Conservation (phyloP, 2,113 vertebrate genomes). For the Thunnus thynnus region DNA sequence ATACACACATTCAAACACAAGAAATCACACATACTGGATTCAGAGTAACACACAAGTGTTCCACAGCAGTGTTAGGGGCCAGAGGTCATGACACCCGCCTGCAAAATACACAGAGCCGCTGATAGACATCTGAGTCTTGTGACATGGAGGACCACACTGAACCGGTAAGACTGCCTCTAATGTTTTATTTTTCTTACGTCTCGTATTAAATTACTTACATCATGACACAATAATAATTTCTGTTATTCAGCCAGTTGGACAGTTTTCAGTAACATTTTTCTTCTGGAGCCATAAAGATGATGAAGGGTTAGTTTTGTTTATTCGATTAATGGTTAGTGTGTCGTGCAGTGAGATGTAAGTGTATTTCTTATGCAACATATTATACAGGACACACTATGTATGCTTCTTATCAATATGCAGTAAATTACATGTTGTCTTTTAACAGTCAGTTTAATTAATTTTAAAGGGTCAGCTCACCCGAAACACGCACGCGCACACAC, state of each 20-base stretch:
- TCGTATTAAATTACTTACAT: not conserved
- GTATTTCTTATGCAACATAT: not conserved
- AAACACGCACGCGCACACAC: no score
- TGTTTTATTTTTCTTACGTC: not conserved
- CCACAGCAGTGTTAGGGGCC: not conserved
- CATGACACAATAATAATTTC: not conserved
- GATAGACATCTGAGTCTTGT: conserved; percentile 49
- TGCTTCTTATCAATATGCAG: not conserved
- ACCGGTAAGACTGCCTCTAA: conserved; percentile 57
- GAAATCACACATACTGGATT: conserved; percentile 37
- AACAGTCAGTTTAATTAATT: not conserved
- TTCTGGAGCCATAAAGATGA: not conserved
- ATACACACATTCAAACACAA: conserved; percentile 41
- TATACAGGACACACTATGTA: not conserved
- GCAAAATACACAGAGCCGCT: conserved; percentile 39
- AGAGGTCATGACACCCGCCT: conserved; percentile 62
- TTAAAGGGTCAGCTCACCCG: not conserved
- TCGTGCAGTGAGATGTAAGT: not conserved
- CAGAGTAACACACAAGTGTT: not conserved
- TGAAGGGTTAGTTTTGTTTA: not conserved
- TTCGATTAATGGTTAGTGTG: not conserved
- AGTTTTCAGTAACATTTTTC: not conserved
- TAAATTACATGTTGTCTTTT: not conserved
- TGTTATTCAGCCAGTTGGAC: not conserved
- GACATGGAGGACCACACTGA: conserved; percentile 55